A percentile compares a stretch with the other conserved stretches of the same genome.
Evolutionary conservation across 2,888 invertebrate species (phyloP).

Genomic region (Oligia latruncula): DNA sequence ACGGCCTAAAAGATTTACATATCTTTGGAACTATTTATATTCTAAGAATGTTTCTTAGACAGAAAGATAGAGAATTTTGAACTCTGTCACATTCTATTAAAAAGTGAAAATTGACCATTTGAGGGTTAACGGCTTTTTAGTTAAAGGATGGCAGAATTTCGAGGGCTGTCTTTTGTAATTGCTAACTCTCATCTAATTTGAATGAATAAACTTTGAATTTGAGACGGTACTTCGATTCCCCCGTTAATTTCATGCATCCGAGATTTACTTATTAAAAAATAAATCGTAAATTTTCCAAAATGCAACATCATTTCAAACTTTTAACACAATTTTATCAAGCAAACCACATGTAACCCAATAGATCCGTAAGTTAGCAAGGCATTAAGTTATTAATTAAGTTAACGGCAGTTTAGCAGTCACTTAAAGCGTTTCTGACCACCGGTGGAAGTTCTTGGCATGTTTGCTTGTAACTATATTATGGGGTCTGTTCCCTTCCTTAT

Average conservation of each 20-base stretch:
- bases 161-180: no score
- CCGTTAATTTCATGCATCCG: background rate
- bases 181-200: background rate
- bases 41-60: no score
- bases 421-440: conserved; percentile 38
- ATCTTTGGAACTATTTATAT: no score
- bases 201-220: background rate
- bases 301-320: background rate
- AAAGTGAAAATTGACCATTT: no score
- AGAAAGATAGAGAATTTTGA: no score
- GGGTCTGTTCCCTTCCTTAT: background rate
- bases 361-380: conserved; percentile 48
- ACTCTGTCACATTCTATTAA: no score
- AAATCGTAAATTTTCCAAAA: background rate
- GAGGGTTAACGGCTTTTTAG: no score
- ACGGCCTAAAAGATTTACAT: no score
- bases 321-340: conserved; percentile 4
- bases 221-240: background rate
- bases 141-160: no score
- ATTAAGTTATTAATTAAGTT: conserved; percentile 47
- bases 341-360: conserved; percentile 16
- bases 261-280: background rate
- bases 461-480: conserved; percentile 25
- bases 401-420: conserved; percentile 29
- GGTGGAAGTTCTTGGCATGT: conserved; percentile 15